Evolutionary conservation across 1,140 invertebrate species (phyloP), one percentile per base, ranked within the genome.

Genomic region (Saccostrea cuccullata): DNA sequence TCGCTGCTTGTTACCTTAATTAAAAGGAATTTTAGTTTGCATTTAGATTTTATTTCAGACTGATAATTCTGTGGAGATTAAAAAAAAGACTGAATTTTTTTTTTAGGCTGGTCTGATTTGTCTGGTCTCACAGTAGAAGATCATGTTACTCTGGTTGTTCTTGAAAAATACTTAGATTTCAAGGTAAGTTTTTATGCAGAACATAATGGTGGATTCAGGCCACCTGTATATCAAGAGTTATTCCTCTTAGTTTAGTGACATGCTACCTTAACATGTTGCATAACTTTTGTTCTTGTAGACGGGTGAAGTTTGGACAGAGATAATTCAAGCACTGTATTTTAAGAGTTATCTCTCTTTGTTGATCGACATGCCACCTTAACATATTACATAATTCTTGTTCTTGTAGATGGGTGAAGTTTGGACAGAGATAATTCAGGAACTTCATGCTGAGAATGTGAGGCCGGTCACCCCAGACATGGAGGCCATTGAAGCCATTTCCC

Each of bases 111-210:
- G 91, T 92, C 91, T 84, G 94, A 95, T 67, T 90, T 95, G 26
- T 93, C 94, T 73, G 95, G 95, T 12, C 86, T 95, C 1, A 92
- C 91, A 47, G 93, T 94, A 47, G 92, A 94, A 86, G 95, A 95
- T 87, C 94, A 95, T 87, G 92, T 95, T 11, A 95, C 95, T 0
- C 90, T 95, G 40, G 93, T 93, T 55, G 94, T 95, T 26, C 94
- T 95, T 73, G 94, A 95, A 90, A 94, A 95, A 91, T 95, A 95
- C 90, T 90, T 95, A 23, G 94, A 95, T 89, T 94, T 95, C 86
- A 95, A 95, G 92, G 93, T 94, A 89, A 73, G 56, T 55, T 84
- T 82, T 47, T 47, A 15, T 82, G 73, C 9, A 15, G 4, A 0
- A 20, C 17, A 13, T n/a, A 11, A 5, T n/a, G 36, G 6, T 20